phyloP scores from a whole-genome alignment of 2,797 vertebrate genomes.

The Choloepus didactylus region DNA sequence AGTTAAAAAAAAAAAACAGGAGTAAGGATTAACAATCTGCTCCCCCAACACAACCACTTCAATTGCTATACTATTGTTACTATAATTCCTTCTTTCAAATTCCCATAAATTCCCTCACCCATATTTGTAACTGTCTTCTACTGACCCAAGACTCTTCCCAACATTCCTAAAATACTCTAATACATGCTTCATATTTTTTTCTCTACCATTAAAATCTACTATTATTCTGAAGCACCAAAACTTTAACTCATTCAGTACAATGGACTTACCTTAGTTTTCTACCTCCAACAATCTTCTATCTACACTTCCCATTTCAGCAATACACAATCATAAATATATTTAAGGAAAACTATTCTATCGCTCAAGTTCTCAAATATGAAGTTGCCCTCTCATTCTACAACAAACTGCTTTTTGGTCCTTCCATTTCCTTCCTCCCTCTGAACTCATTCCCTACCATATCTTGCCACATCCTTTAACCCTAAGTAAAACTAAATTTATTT shows the following conservation, averaged over 20 bases:
- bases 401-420: not conserved
- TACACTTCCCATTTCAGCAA: constrained; percentile 13
- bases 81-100: constrained; percentile 33
- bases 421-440: not conserved
- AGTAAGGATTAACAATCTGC: constrained; percentile 16
- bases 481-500: constrained; percentile 57
- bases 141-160: constrained; percentile 29
- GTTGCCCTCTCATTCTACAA: constrained; percentile 28
- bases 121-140: not conserved
- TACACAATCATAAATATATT: not conserved
- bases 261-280: not conserved
- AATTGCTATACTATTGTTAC: constrained; percentile 40
- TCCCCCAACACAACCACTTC: not conserved
- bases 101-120: not conserved
- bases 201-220: constrained; percentile 24
- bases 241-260: not conserved
- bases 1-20: not conserved
- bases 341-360: not conserved
- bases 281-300: not conserved
- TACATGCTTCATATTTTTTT: not conserved
- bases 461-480: not conserved
- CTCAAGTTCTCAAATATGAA: not conserved
- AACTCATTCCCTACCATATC: not conserved
- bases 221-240: constrained; percentile 23
- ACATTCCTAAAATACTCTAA: constrained; percentile 23